Evolutionary conservation across 2,113 vertebrate genomes (phyloP), one percentile per base, ranked within the genome.

Genomic region (Tor tambroides): DNA sequence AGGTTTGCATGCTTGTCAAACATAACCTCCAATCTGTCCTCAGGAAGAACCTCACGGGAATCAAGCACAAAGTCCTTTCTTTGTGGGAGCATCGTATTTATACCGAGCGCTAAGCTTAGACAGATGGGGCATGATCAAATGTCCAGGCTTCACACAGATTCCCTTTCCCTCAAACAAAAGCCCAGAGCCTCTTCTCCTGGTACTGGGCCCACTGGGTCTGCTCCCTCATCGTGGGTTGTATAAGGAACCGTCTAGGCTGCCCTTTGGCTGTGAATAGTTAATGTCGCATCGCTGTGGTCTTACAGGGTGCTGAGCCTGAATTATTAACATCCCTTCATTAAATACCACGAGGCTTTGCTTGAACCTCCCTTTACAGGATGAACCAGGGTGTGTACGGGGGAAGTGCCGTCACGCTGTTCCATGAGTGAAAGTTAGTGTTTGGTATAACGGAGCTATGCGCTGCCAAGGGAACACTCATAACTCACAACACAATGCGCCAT

Each of bases 301-400:
- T 92, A 74, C 80, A 85, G 87, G 85, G 88, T 85, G 90, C 75
- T 86, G 89, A 89, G 87, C 79, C 88, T 94, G 89, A 93, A 94
- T 94, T 91, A 94, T 94, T 95, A 91, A 94, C 89, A 89, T 69
- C 88, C 88, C 89, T 89, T 92, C 86, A 92, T 91, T 92, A 91
- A 91, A 92, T 91, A 91, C 87, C 89, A 89, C 84, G 89, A 91
- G 89, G 87, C 43, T 63, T 46, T 83, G 75, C 59, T 72, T 38
- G 80, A 30, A 46, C 26, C 71, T 84, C 41, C 61, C 2, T 41
- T 32, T 32, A n/a, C 7, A 19, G 30, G 54, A 26, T 5, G 8
- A 54, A 28, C 77, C 43, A 32, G 6, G 21, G 35, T 67, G 35
- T 23, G 81, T 76, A 43, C 85, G 81, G 87, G 28, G 85, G 51